A percentile compares a stretch with the other conserved stretches of the same genome.
phyloP scores from a whole-genome alignment of 2,797 vertebrate genomes.

The Onychomys torridus region DNA sequence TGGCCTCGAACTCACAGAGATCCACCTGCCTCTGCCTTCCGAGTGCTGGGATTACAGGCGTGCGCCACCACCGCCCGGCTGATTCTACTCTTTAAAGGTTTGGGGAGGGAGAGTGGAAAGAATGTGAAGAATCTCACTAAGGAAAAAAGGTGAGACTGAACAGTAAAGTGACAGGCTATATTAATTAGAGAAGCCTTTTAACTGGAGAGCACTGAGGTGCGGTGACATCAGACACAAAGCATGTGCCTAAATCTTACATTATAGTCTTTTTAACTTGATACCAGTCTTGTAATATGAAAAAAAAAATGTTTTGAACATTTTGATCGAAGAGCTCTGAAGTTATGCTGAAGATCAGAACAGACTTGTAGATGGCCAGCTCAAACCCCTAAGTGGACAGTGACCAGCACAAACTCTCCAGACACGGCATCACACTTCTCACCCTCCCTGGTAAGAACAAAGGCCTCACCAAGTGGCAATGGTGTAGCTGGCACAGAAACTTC shows the following conservation, averaged over 20 bases:
- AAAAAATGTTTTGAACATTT: background rate
- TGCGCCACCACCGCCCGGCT: too few relatives aligned
- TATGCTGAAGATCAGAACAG: background rate
- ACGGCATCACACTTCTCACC: background rate
- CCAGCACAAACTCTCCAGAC: background rate
- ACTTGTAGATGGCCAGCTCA: background rate
- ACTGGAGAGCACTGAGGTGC: background rate
- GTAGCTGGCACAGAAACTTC: background rate
- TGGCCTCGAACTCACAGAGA: too few relatives aligned
- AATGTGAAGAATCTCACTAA: background rate
- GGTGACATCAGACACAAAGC: background rate
- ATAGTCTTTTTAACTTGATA: background rate
- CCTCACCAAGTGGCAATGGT: background rate
- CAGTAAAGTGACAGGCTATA: background rate
- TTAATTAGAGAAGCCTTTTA: slow-evolving; percentile 10
- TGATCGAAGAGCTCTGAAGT: slow-evolving; percentile 46
- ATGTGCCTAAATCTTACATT: background rate
- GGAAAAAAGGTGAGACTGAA: background rate
- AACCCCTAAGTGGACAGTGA: background rate
- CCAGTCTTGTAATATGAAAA: background rate
- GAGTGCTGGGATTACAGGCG: too few relatives aligned
- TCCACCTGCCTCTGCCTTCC: too few relatives aligned
- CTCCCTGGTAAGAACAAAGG: background rate
- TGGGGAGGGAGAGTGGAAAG: background rate
- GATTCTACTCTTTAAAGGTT: too few relatives aligned